phyloP scores from a whole-genome alignment of 1,140 invertebrate genomes.

The Ditylenchus dipsaci region DNA sequence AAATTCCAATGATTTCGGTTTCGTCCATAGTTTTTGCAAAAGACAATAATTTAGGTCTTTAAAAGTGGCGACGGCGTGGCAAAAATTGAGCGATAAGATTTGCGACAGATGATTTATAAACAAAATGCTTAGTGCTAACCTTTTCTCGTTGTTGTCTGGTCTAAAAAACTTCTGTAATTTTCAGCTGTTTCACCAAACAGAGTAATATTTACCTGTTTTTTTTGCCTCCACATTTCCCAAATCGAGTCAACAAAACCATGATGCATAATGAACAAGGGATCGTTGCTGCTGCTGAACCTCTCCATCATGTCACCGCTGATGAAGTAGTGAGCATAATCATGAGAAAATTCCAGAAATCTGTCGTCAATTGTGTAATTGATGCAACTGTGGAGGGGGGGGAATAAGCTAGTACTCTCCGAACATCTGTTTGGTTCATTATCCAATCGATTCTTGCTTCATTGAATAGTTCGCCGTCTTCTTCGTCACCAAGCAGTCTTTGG shows the following conservation, averaged over 20 bases:
- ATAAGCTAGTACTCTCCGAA: constrained; percentile 40
- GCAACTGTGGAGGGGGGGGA: constrained; percentile 37
- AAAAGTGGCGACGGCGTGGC: too few species aligned
- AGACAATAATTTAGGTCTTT: too few species aligned
- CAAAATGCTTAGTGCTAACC: neutral
- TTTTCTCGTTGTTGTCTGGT: constrained; percentile 2
- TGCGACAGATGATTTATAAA: too few species aligned
- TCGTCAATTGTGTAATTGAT: constrained; percentile 45
- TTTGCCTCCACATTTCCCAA: constrained; percentile 57
- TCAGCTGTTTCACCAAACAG: constrained; percentile 28
- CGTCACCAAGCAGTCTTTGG: constrained; percentile 36
- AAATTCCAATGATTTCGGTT: too few species aligned
- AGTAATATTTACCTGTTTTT: constrained; percentile 36
- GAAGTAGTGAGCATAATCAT: constrained; percentile 53
- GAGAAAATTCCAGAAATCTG: constrained; percentile 53
- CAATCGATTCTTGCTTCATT: constrained; percentile 50
- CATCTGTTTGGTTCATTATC: constrained; percentile 40
- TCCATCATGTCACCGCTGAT: constrained; percentile 57
- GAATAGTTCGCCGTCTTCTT: constrained; percentile 47
- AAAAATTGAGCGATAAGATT: too few species aligned
- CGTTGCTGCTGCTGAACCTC: constrained; percentile 56
- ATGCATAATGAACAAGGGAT: constrained; percentile 57
- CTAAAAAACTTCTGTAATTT: constrained; percentile 41
- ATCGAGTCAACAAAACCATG: constrained; percentile 59
- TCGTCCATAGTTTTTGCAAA: too few species aligned